Percentiles rank a stretch among this genome's conserved stretches.
phyloP scores from a whole-genome alignment of 35 echinoderm and acorn worm species.

The Anneissia japonica region DNA sequence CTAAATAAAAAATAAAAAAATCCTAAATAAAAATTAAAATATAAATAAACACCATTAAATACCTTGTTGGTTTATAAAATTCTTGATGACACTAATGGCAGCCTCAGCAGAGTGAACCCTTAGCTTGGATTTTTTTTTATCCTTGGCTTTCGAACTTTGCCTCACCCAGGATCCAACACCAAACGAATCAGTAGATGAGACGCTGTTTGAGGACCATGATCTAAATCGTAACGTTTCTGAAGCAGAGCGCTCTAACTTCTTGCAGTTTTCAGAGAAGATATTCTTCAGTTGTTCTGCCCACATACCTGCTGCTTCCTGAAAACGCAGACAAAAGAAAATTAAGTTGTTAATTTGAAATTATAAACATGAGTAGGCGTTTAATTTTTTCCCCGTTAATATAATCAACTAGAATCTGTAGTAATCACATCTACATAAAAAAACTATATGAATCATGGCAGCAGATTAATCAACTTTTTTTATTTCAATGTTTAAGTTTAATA shows the following conservation, averaged over 20 bases:
- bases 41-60: too few species aligned
- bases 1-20: too few species aligned
- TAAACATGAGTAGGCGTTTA: background rate
- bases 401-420: too few species aligned
- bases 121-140: constrained; percentile 30
- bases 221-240: constrained; percentile 36
- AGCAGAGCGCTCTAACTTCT: constrained; percentile 32
- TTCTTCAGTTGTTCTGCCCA: constrained; percentile 60
- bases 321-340: constrained; percentile 8
- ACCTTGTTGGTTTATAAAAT: constrained; percentile 34
- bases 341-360: background rate
- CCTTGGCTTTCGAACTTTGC: background rate
- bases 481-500: too few species aligned
- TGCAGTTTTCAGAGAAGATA: constrained; percentile 23
- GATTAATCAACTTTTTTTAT: too few species aligned
- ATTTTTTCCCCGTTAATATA: too few species aligned
- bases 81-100: constrained; percentile 27
- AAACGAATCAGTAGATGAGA: constrained; percentile 28
- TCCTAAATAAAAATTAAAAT: too few species aligned
- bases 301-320: constrained; percentile 67
- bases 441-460: too few species aligned
- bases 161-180: constrained; percentile 36
- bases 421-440: too few species aligned
- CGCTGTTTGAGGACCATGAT: constrained; percentile 43
- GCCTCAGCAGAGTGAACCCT: constrained; percentile 71